Evolutionary conservation across 2,113 vertebrate genomes (phyloP), one percentile per base, ranked within the genome.

Genomic region (Pachypanchax playfairii): DNA sequence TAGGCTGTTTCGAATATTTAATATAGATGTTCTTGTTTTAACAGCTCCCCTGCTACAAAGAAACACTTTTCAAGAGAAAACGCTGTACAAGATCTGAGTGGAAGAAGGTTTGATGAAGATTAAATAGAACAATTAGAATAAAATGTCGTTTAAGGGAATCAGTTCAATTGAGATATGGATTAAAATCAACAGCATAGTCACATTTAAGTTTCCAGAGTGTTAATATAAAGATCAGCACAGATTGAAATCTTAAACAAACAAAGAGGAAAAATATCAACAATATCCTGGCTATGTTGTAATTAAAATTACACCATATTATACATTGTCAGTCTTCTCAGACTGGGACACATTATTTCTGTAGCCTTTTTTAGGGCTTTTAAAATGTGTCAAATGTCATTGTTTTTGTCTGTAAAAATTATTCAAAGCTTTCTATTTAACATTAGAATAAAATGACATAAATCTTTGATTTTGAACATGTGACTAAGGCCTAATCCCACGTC

Each of bases 1-100:
- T 26, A 35, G 59, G 38, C 13, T 61, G 49, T 60, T 55, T n/a
- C 53, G 58, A 49, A 64, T 73, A 57, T 58, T 57, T 66, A 66
- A 70, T 52, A 61, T 55, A 54, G 13, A 79, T 22, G 28, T n/a
- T 25, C 8, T 61, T 62, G 43, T 67, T 28, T 65, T 50, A 48
- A 54, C 63, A 69, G 20, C 29, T 46, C 18, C 43, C 14, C 43
- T 57, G 42, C 21, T 44, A 54, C 14, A 62, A 73, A 57, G 25
- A 38, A 18, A 41, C 15, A 48, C 25, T 39, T 58, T 71, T 17
- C 21, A 63, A 38, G 62, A 68, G 36, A 15, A 25, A 39, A 33
- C 14, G 10, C 50, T 43, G 9, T 9, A 28, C 12, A 22, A 35
- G 42, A 35, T 18, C 15, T 18, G 43, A 33, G 42, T 38, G 11